Conservation (phyloP, 92 coral and sea anemone genomes). For the Zoanthus solanderi region DNA sequence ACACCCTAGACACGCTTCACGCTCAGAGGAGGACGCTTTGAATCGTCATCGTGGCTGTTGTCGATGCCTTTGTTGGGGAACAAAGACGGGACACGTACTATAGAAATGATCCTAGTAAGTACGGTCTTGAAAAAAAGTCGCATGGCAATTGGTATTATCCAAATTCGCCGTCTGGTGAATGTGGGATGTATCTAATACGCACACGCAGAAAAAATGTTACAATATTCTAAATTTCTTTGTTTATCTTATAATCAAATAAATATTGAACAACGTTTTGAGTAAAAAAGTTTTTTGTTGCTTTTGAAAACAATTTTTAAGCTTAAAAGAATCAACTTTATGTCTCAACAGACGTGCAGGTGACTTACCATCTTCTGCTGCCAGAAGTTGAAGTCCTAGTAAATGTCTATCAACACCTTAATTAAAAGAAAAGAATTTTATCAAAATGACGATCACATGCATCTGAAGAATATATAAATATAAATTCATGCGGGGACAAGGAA, state of each 20-base stretch:
- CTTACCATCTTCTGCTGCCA: constrained; percentile 91
- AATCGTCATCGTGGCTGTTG: constrained; percentile 80
- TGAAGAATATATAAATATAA: not conserved
- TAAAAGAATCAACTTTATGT: no score
- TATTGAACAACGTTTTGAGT: no score
- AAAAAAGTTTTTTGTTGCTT: not conserved
- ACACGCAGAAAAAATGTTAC: not conserved
- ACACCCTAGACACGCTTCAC: constrained; percentile 57
- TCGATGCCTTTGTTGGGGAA: no score
- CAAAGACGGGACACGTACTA: no score
- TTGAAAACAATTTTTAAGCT: not conserved
- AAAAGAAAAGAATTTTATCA: not conserved
- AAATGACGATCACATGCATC: not conserved
- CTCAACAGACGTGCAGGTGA: not conserved
- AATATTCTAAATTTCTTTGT: no score
- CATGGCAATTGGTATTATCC: constrained; percentile 33
- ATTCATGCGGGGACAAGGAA: not conserved
- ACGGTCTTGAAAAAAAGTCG: constrained; percentile 59
- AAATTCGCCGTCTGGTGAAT: constrained; percentile 51
- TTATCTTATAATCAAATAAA: no score
- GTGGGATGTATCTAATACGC: constrained; percentile 76
- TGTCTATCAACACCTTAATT: constrained; percentile 91
- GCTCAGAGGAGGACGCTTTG: no score
- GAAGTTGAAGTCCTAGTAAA: constrained; percentile 77
- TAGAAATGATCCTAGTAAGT: no score